Percentiles rank a stretch among this genome's conserved stretches.
These are phyloP conservation scores for Rapana venosa DNA, from an alignment of 2,888 invertebrate genomes.

Conservation along the genomic window DNA sequence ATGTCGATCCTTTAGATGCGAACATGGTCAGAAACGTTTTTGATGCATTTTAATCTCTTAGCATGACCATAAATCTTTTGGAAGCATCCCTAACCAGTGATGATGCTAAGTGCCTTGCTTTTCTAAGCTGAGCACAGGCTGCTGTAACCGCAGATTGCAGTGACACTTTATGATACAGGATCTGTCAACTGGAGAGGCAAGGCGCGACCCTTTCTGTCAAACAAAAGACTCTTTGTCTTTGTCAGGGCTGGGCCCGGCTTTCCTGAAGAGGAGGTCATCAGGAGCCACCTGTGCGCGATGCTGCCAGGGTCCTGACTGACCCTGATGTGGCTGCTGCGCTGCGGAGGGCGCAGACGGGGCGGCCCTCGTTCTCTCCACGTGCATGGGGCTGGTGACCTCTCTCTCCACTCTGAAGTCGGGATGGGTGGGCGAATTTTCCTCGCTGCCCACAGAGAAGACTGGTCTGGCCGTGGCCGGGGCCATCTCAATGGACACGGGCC, in stretches of 20 bases:
- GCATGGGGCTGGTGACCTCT: not conserved
- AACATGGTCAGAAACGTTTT: too few species aligned
- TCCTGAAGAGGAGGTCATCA: not conserved
- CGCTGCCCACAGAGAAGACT: slow-evolving; percentile 29
- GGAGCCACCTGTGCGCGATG: not conserved
- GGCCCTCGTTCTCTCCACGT: not conserved
- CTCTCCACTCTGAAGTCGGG: slow-evolving; percentile 23
- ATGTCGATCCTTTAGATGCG: too few species aligned
- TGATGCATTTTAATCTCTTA: too few species aligned
- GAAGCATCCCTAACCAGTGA: too few species aligned
- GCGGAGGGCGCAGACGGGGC: not conserved
- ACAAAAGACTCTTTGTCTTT: slow-evolving; percentile 45
- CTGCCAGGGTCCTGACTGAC: not conserved
- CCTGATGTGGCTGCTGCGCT: not conserved
- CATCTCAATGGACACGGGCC: not conserved
- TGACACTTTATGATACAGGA: too few species aligned
- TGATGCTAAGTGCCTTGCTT: too few species aligned
- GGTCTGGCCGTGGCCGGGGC: not conserved
- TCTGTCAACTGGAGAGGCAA: too few species aligned
- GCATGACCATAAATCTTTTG: too few species aligned
- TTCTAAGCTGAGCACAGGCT: too few species aligned
- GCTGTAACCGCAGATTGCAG: too few species aligned
- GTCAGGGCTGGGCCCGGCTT: not conserved
- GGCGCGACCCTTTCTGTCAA: not conserved
- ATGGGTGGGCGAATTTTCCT: not conserved